Conservation (phyloP, 2,888 invertebrate genomes). For the Acanthococcus lagerstroemiae region DNA sequence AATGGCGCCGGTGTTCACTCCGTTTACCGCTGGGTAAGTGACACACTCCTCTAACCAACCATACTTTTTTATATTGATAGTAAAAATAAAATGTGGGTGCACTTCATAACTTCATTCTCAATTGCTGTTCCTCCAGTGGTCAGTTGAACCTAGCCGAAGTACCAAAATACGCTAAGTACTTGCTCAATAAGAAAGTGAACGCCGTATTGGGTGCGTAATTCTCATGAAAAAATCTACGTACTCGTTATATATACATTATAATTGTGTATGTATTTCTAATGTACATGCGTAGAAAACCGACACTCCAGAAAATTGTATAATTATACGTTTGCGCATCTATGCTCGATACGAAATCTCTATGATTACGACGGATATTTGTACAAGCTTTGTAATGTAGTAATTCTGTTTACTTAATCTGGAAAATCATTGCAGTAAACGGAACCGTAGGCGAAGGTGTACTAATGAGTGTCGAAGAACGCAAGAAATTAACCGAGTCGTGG, state of each 20-base stretch:
- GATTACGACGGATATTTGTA: too few relatives aligned
- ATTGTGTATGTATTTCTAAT: too few relatives aligned
- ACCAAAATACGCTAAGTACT: slow-evolving; percentile 54
- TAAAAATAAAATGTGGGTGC: background rate
- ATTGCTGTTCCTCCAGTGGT: slow-evolving; percentile 37
- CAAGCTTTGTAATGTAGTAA: too few relatives aligned
- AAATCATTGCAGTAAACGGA: slow-evolving; percentile 57
- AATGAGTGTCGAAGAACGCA: slow-evolving; percentile 57
- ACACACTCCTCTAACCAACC: background rate
- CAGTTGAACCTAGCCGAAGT: slow-evolving; percentile 48
- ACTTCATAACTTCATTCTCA: too few relatives aligned
- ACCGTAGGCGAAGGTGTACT: slow-evolving; percentile 67
- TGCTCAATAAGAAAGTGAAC: slow-evolving; percentile 51
- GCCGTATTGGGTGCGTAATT: slow-evolving; percentile 57
- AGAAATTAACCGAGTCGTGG: slow-evolving; percentile 56
- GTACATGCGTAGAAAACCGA: too few relatives aligned
- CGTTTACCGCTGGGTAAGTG: slow-evolving; percentile 5
- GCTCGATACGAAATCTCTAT: too few relatives aligned
- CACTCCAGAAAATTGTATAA: too few relatives aligned
- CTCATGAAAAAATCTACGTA: too few relatives aligned
- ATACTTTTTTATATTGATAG: background rate
- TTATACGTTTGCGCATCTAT: too few relatives aligned
- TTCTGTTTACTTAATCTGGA: too few relatives aligned
- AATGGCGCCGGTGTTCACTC: slow-evolving; percentile 21
- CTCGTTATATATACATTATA: too few relatives aligned